Conservation (phyloP, 2,113 vertebrate species). For the Typhlomys cinereus region DNA sequence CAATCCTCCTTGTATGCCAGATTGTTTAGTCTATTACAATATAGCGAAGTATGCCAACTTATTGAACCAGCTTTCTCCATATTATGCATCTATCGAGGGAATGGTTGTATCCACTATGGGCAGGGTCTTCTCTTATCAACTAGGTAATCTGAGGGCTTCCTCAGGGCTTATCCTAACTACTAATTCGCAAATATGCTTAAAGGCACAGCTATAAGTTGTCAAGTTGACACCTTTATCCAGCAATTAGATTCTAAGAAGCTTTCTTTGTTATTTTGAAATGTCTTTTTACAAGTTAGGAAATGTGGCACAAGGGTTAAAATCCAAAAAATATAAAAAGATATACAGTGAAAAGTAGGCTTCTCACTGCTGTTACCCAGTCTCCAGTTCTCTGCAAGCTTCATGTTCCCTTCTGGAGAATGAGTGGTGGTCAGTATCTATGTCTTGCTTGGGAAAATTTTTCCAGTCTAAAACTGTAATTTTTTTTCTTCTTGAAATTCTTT, state of each 20-base stretch:
- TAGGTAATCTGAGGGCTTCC: too few species aligned
- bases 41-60: too few species aligned
- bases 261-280: slow-evolving; percentile 44
- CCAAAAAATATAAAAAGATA: background rate
- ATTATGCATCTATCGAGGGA: too few species aligned
- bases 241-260: background rate
- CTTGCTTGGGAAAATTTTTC: slow-evolving; percentile 19
- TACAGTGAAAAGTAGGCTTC: background rate
- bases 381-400: background rate
- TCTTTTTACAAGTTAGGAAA: slow-evolving; percentile 1
- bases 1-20: too few species aligned
- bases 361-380: background rate
- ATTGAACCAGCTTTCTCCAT: too few species aligned
- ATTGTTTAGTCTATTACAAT: too few species aligned
- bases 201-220: too few species aligned
- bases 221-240: too few species aligned
- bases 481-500: slow-evolving; percentile 13
- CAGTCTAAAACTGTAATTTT: background rate
- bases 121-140: too few species aligned
- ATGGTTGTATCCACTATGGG: too few species aligned
- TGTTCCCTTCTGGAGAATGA: background rate
- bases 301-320: slow-evolving; percentile 14
- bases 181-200: too few species aligned
- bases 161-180: too few species aligned
- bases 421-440: background rate